Conservation (phyloP, 2,888 invertebrate species). For the Belgica antarctica region DNA sequence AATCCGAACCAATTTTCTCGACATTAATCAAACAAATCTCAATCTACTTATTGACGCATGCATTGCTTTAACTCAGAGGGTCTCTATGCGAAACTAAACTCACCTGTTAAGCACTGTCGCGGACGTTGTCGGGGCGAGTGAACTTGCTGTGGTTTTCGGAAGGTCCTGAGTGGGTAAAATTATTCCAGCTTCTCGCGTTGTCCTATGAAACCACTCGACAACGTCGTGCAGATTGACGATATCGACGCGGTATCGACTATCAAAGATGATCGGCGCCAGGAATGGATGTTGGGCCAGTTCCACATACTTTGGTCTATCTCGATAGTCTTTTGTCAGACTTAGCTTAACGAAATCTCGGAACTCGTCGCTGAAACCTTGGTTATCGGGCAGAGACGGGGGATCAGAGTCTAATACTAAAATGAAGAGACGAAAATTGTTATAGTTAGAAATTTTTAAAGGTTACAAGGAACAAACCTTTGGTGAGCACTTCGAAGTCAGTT, state of each 20-base stretch:
- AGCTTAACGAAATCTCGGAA: slow-evolving; percentile 88
- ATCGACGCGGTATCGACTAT: too few species aligned
- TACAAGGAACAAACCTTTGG: too few species aligned
- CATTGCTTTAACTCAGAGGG: slow-evolving; percentile 32
- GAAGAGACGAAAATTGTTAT: too few species aligned
- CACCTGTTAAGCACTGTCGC: slow-evolving; percentile 29
- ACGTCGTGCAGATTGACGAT: slow-evolving; percentile 70
- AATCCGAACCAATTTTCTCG: too few species aligned
- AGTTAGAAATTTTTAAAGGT: too few species aligned
- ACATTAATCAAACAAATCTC: not conserved
- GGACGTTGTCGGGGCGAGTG: not conserved
- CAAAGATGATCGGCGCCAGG: too few species aligned
- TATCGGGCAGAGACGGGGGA: slow-evolving; percentile 78
- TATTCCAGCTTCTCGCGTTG: slow-evolving; percentile 31
- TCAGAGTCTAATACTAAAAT: slow-evolving; percentile 89
- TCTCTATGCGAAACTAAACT: slow-evolving; percentile 16
- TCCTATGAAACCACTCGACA: slow-evolving; percentile 71
- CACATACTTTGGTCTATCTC: slow-evolving; percentile 89
- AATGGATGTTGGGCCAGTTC: slow-evolving; percentile 85
- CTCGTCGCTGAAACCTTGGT: slow-evolving; percentile 75
- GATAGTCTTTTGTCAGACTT: slow-evolving; percentile 92
- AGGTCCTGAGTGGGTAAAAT: slow-evolving; percentile 32
- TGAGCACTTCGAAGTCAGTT: slow-evolving; percentile 96
- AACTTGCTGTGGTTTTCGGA: not conserved
- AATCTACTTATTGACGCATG: slow-evolving; percentile 20